Conservation (phyloP, 2,113 vertebrate genomes). For the Actenoides hombroni region DNA sequence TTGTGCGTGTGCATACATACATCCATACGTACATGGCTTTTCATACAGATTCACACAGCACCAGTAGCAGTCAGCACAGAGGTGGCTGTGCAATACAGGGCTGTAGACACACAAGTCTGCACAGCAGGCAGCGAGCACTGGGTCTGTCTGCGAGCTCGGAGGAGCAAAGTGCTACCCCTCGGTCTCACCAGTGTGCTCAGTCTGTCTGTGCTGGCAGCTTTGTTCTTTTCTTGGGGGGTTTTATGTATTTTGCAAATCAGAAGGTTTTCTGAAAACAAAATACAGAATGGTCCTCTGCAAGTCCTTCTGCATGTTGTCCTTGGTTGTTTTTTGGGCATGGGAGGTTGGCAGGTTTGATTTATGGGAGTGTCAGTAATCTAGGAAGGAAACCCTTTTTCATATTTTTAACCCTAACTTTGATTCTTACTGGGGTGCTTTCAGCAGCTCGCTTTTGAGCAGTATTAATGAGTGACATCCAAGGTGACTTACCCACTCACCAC, state of each 20-base stretch:
- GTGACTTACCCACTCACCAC: neutral
- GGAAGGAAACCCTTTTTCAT: neutral
- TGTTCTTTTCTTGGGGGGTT: neutral
- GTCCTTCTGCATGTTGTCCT: slow-evolving; percentile 15
- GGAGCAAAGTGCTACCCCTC: neutral
- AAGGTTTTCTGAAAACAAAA: slow-evolving; percentile 8
- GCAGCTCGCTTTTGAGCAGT: neutral
- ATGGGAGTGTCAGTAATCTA: slow-evolving; percentile 20
- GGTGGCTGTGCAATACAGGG: rapidly evolving
- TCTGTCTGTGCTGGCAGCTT: neutral
- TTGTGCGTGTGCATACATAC: neutral
- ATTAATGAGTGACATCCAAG: neutral
- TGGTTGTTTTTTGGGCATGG: neutral
- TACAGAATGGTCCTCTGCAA: slow-evolving; percentile 2
- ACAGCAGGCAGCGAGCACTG: neutral
- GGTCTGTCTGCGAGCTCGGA: neutral
- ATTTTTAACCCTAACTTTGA: neutral
- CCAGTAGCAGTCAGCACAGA: rapidly evolving
- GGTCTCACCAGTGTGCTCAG: neutral
- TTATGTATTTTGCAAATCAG: neutral
- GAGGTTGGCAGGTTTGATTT: slow-evolving; percentile 19
- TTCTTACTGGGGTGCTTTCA: neutral
- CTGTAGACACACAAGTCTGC: neutral
- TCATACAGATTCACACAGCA: neutral
- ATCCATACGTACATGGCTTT: rapidly evolving